These are phyloP conservation scores for Arenicola marina DNA, from an alignment of 2,888 invertebrate genomes.

Conservation along the genomic window DNA sequence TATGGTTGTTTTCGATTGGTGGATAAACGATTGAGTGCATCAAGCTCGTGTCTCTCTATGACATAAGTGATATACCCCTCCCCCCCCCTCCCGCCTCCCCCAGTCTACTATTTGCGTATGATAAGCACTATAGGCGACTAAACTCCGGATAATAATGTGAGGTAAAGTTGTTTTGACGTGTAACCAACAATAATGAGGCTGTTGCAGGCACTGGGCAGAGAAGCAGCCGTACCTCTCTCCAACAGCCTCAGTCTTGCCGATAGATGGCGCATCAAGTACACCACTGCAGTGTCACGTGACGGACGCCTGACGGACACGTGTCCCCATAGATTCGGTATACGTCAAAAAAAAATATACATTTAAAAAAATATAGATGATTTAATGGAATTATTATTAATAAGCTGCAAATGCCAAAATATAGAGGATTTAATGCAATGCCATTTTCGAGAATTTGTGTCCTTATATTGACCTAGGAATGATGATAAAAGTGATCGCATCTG, in stretches of 20 bases:
- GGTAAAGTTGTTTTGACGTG: slow-evolving; percentile 7
- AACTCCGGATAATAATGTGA: neutral
- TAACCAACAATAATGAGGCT: no score
- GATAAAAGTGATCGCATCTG: no score
- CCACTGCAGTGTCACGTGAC: slow-evolving; percentile 35
- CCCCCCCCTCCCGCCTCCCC: no score
- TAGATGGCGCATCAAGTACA: slow-evolving; percentile 45
- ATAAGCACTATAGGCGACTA: no score
- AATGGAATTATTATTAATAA: neutral
- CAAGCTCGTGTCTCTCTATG: no score
- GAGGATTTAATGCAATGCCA: neutral
- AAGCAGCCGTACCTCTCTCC: slow-evolving; percentile 41
- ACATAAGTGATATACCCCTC: no score
- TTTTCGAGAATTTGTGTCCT: neutral
- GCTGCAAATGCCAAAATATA: neutral
- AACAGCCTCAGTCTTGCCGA: slow-evolving; percentile 59
- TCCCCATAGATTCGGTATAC: slow-evolving; percentile 53
- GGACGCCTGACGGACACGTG: slow-evolving; percentile 42
- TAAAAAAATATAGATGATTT: neutral
- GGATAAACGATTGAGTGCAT: no score
- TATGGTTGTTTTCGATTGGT: no score
- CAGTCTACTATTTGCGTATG: no score
- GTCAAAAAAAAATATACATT: neutral
- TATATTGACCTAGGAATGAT: no score
- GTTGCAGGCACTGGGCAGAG: slow-evolving; percentile 50